phyloP scores from a whole-genome alignment of 1,140 invertebrate genomes.

The Ganaspis sp. region DNA sequence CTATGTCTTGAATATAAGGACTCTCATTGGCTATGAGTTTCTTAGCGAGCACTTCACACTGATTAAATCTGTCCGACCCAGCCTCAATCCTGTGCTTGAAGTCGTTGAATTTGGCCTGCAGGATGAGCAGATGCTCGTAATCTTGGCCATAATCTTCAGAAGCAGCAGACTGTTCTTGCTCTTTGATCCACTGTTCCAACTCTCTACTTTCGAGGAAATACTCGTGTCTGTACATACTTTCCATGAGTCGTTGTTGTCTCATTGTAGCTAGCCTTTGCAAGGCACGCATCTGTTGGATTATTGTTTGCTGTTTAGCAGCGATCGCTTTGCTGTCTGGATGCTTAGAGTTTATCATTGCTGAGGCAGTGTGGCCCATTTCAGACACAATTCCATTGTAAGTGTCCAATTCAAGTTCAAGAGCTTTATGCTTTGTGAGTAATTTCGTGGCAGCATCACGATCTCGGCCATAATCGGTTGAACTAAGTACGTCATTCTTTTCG shows the following conservation, averaged over 20 bases:
- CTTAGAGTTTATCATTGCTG: conserved; percentile 84
- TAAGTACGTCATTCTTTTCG: conserved; percentile 89
- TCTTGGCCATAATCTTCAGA: conserved; percentile 98
- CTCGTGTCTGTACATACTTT: conserved; percentile 94
- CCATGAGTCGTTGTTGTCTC: conserved; percentile 90
- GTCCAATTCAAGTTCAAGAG: conserved; percentile 93
- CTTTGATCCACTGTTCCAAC: conserved; percentile 95
- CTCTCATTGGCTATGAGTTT: conserved; percentile 92
- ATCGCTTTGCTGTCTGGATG: conserved; percentile 90
- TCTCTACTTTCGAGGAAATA: conserved; percentile 94
- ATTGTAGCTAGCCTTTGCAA: conserved; percentile 88
- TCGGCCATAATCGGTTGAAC: conserved; percentile 89
- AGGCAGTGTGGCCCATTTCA: conserved; percentile 93
- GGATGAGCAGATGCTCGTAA: conserved; percentile 93
- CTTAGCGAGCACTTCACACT: conserved; percentile 93
- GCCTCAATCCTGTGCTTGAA: conserved; percentile 94
- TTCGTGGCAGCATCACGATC: conserved; percentile 94
- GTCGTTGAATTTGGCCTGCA: conserved; percentile 97
- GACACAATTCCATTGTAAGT: conserved; percentile 94
- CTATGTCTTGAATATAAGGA: conserved; percentile 91
- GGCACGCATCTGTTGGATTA: conserved; percentile 87
- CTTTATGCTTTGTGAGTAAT: conserved; percentile 94
- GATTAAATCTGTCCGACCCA: conserved; percentile 93
- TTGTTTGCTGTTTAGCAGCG: conserved; percentile 84
- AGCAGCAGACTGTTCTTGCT: conserved; percentile 92